Evolutionary conservation across 2,797 vertebrate genomes (phyloP).

Genomic region (Hephaestus fuliginosus): DNA sequence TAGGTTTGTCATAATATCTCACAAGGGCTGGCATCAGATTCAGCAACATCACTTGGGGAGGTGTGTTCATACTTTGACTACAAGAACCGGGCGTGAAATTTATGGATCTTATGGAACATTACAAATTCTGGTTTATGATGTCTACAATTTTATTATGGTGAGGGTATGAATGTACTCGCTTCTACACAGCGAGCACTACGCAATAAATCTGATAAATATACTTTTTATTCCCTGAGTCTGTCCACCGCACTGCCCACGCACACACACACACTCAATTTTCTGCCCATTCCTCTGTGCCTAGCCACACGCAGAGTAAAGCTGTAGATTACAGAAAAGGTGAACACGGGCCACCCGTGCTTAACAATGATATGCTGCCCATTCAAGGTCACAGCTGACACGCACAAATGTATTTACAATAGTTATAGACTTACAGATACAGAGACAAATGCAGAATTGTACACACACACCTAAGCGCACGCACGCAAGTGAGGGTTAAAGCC

Average conservation of each 20-base stretch:
- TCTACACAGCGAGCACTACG: conserved; percentile 23
- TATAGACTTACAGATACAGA: neutral
- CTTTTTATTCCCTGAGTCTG: conserved; percentile 39
- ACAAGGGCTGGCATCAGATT: neutral
- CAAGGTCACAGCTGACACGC: conserved; percentile 52
- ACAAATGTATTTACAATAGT: conserved; percentile 3
- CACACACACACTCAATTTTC: conserved; percentile 15
- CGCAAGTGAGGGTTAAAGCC: conserved; percentile 41
- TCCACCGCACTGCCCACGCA: conserved; percentile 8
- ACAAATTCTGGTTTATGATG: conserved; percentile 47
- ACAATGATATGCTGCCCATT: conserved; percentile 54
- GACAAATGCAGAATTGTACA: neutral
- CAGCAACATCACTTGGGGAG: conserved; percentile 1
- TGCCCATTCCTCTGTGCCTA: conserved; percentile 21
- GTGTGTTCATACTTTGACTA: conserved; percentile 34
- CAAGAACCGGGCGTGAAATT: conserved; percentile 31
- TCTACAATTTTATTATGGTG: conserved; percentile 44
- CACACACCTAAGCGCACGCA: neutral
- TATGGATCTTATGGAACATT: conserved; percentile 35
- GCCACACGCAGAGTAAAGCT: conserved; percentile 50
- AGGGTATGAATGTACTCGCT: neutral
- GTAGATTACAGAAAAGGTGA: conserved; percentile 58
- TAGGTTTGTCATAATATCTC: conserved; percentile 33
- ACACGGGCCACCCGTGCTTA: conserved; percentile 45
- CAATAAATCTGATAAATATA: conserved; percentile 57